These are phyloP conservation scores for Drosophila orena DNA, from an alignment of 1,140 invertebrate genomes.

Conservation along the genomic window DNA sequence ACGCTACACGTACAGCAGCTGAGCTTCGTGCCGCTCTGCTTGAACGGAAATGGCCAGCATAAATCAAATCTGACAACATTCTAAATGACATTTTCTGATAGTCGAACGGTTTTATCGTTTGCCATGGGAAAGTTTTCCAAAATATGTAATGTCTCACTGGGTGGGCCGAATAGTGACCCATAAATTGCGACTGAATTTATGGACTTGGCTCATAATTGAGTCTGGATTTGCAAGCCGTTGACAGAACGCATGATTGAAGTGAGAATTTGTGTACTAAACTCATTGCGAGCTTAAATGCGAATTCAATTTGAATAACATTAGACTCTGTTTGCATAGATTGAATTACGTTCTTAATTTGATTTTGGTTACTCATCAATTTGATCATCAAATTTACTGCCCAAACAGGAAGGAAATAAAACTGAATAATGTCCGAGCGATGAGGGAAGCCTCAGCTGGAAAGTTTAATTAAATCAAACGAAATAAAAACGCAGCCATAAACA, in stretches of 20 bases:
- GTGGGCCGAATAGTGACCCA: constrained; percentile 16
- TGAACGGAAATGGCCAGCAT: constrained; percentile 58
- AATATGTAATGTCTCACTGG: constrained; percentile 17
- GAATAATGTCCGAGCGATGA: constrained; percentile 6
- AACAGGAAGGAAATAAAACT: constrained; percentile 11
- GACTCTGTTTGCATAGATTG: constrained; percentile 15
- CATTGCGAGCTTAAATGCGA: constrained; percentile 8
- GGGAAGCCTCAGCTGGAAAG: constrained; percentile 19
- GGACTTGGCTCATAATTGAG: constrained; percentile 28
- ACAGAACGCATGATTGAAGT: constrained; percentile 18
- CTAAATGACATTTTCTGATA: constrained; percentile 69
- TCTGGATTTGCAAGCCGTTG: constrained; percentile 17
- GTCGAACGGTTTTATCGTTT: constrained; percentile 36
- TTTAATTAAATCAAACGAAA: constrained; percentile 58
- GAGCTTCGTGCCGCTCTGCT: constrained; percentile 13
- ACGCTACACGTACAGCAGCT: constrained; percentile 25
- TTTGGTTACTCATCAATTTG: constrained; percentile 38
- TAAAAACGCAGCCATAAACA: constrained; percentile 54
- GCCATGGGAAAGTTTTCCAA: constrained; percentile 21
- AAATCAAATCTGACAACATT: constrained; percentile 70
- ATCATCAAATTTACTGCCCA: constrained; percentile 37
- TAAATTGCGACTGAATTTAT: constrained; percentile 37
- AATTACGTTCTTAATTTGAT: constrained; percentile 26
- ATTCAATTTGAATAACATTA: constrained; percentile 18
- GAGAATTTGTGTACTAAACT: constrained; percentile 16